Evolutionary conservation across 2,888 invertebrate genomes (phyloP).

Genomic region (Caenorhabditis imperialis): DNA sequence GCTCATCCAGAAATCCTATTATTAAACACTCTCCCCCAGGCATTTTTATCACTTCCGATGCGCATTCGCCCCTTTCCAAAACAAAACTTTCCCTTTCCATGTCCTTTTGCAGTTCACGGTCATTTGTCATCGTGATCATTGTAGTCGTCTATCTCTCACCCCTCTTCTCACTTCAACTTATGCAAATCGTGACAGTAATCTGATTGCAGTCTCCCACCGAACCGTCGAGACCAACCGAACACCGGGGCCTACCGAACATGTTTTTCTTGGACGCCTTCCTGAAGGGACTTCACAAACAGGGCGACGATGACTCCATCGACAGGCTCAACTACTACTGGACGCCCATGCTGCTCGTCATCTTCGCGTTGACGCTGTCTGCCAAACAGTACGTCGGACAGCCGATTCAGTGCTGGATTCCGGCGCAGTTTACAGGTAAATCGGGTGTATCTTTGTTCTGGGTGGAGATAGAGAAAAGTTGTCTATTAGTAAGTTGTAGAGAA

Average conservation of each 20-base stretch:
- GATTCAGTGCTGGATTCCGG: conserved; percentile 78
- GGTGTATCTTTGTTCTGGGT: too few species aligned
- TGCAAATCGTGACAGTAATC: too few species aligned
- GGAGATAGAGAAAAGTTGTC: too few species aligned
- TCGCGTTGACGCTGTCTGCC: conserved; percentile 76
- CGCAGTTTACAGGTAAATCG: conserved; percentile 72
- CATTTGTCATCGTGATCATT: neutral
- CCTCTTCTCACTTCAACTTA: too few species aligned
- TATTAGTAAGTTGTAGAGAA: too few species aligned
- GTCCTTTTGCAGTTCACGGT: neutral
- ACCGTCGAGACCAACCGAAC: conserved; percentile 41
- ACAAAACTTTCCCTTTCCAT: conserved; percentile 7
- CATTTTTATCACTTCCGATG: conserved; percentile 1
- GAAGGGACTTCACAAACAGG: conserved; percentile 77
- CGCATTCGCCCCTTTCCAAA: neutral
- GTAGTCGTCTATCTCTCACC: too few species aligned
- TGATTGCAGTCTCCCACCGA: conserved; percentile 51
- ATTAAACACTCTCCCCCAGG: neutral
- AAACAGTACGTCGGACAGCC: conserved; percentile 78
- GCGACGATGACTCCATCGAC: conserved; percentile 77
- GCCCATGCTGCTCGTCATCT: conserved; percentile 77
- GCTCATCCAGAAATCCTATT: too few species aligned
- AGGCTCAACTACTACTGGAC: conserved; percentile 77
- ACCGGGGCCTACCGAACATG: conserved; percentile 58
- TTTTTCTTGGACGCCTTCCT: conserved; percentile 78